These are phyloP conservation scores for Ruditapes philippinarum DNA, from an alignment of 1,140 invertebrate genomes.

Conservation along the genomic window DNA sequence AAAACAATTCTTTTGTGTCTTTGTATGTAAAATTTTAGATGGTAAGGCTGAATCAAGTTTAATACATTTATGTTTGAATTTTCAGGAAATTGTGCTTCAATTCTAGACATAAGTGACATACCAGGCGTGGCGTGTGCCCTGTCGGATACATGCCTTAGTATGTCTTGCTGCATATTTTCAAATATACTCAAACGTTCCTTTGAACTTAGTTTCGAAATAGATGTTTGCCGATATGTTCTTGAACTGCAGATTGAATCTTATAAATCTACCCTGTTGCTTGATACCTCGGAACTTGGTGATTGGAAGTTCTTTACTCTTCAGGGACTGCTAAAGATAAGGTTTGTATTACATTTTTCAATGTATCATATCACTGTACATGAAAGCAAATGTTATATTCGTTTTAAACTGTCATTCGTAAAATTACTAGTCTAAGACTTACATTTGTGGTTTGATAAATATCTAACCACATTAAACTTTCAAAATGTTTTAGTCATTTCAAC, in stretches of 20 bases:
- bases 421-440: too few species aligned
- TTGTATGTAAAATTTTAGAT: too few species aligned
- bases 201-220: background rate
- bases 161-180: background rate
- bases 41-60: too few species aligned
- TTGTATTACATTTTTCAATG: too few species aligned
- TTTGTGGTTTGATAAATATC: too few species aligned
- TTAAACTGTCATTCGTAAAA: too few species aligned
- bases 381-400: too few species aligned
- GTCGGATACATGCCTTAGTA: background rate
- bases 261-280: background rate
- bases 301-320: constrained; percentile 4
- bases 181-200: constrained; percentile 1
- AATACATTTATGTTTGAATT: too few species aligned
- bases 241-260: background rate
- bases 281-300: background rate
- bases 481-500: too few species aligned
- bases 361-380: too few species aligned
- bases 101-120: background rate
- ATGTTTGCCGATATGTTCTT: background rate
- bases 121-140: background rate
- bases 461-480: too few species aligned
- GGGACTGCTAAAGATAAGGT: background rate
- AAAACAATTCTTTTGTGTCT: too few species aligned
- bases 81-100: background rate